phyloP scores from a whole-genome alignment of 2,113 vertebrate species.

The Hippocampus barbouri region DNA sequence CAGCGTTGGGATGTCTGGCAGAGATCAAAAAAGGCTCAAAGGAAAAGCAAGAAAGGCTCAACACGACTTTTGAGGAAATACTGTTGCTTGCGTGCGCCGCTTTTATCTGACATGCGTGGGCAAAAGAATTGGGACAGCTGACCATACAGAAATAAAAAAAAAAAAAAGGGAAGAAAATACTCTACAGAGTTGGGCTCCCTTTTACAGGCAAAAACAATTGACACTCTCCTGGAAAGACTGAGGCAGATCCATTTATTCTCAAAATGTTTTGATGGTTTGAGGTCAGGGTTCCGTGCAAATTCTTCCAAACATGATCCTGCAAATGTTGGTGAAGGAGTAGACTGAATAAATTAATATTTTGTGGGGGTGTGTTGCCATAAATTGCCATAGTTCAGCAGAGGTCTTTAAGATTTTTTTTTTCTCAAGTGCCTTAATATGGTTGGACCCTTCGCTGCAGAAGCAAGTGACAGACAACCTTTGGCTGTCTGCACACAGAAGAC shows the following conservation, averaged over 20 bases:
- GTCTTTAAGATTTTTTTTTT: slow-evolving; percentile 2
- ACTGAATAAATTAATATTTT: not conserved
- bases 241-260: not conserved
- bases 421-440: slow-evolving; percentile 12
- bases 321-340: not conserved
- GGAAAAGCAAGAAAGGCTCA: slow-evolving; percentile 26
- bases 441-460: slow-evolving; percentile 18
- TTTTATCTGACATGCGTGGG: not conserved
- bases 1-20: slow-evolving; percentile 15
- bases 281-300: not conserved
- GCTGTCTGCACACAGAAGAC: slow-evolving; percentile 27
- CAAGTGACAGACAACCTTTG: slow-evolving; percentile 35
- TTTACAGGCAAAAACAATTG: not conserved
- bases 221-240: not conserved
- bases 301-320: not conserved
- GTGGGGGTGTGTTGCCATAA: not conserved
- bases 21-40: slow-evolving; percentile 24
- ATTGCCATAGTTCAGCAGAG: slow-evolving; percentile 2
- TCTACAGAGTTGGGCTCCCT: not conserved
- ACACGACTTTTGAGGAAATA: slow-evolving; percentile 41
- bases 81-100: slow-evolving; percentile 36
- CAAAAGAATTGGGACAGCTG: not conserved
- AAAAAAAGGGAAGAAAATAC: not conserved
- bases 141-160: not conserved
- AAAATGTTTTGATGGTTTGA: not conserved